Conservation (phyloP, 2,888 invertebrate species). For the Choreutis nemorana region DNA sequence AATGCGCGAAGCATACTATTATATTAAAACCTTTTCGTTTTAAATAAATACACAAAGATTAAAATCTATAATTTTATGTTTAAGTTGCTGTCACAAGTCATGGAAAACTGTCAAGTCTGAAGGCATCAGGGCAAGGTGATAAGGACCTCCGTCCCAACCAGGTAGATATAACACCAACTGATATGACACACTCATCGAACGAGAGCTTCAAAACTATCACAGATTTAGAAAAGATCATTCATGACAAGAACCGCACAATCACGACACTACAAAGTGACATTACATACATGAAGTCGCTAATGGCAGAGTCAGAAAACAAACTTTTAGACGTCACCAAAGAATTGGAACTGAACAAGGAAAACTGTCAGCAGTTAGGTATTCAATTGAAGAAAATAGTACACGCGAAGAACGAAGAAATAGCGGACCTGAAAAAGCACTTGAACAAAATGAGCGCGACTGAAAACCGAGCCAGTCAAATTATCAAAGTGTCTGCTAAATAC, state of each 20-base stretch:
- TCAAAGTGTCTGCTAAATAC: conserved; percentile 54
- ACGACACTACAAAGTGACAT: conserved; percentile 46
- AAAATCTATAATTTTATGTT: conserved; percentile 18
- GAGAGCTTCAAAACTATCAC: conserved; percentile 48
- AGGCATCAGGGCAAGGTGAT: conserved; percentile 21
- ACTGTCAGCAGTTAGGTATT: conserved; percentile 38
- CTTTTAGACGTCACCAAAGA: conserved; percentile 44
- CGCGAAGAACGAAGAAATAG: conserved; percentile 53
- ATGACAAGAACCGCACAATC: conserved; percentile 48
- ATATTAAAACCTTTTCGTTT: no score
- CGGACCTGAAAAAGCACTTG: conserved; percentile 46
- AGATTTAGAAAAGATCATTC: conserved; percentile 49
- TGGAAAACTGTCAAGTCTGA: conserved; percentile 23
- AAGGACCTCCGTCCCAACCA: conserved; percentile 30
- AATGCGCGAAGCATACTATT: no score
- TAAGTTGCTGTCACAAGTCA: conserved; percentile 29
- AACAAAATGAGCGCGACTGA: conserved; percentile 45
- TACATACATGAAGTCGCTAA: conserved; percentile 37
- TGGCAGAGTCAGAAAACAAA: conserved; percentile 51
- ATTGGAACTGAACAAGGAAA: conserved; percentile 39
- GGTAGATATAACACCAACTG: conserved; percentile 45
- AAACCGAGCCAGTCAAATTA: conserved; percentile 47
- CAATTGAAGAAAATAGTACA: conserved; percentile 50
- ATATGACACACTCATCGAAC: conserved; percentile 38
- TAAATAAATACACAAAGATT: no score